Percentiles rank a stretch among this genome's conserved stretches.
Conservation (phyloP, 2,113 vertebrate species). For the Crotophaga sulcirostris region DNA sequence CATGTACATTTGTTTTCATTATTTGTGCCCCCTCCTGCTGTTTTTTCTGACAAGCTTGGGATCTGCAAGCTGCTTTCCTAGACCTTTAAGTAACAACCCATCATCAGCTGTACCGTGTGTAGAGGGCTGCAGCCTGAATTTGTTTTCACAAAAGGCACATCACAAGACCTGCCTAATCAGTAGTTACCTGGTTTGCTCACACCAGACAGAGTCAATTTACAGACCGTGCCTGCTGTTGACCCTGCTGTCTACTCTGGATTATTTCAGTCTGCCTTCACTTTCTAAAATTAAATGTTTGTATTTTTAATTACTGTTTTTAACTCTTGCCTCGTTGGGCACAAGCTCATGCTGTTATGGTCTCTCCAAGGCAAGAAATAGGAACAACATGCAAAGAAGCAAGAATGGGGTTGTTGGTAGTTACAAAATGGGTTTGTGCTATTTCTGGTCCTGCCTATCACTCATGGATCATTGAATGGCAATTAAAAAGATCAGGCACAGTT, state of each 20-base stretch:
- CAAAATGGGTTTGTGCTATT: neutral
- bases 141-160: constrained; percentile 46
- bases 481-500: neutral
- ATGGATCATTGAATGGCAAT: rapidly evolving
- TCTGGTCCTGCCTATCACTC: neutral
- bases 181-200: constrained; percentile 45
- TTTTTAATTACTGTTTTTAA: constrained; percentile 42
- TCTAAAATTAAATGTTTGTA: constrained; percentile 23
- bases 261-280: neutral
- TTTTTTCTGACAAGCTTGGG: constrained; percentile 15
- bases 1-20: constrained; percentile 44
- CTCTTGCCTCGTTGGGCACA: constrained; percentile 9
- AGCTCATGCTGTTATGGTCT: neutral
- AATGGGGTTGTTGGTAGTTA: neutral
- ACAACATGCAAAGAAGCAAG: rapidly evolving
- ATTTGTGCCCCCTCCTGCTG: constrained; percentile 38
- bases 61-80: constrained; percentile 17
- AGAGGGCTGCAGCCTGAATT: constrained; percentile 21
- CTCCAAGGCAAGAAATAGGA: neutral
- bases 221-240: constrained; percentile 45
- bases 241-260: constrained; percentile 50
- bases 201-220: constrained; percentile 62
- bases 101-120: neutral
- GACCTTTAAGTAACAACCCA: constrained; percentile 29
- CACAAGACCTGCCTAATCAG: constrained; percentile 51